Base-by-base conservation (phyloP, 2,797 vertebrate species). In the Hyperoplus lanceolatus region DNA sequence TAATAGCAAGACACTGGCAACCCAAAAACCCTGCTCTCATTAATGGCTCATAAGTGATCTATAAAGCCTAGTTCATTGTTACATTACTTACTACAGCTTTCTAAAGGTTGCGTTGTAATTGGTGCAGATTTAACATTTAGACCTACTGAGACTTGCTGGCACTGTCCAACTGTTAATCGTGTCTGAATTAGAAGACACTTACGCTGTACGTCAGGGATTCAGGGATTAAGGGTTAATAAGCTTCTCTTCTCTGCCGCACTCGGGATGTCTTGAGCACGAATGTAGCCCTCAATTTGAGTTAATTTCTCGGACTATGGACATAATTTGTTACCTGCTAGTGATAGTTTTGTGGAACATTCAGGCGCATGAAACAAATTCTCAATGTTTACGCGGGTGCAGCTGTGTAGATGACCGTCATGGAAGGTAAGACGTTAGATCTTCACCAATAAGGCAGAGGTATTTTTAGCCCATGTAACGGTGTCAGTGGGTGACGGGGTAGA, bases 331-430 rank as follows among this genome's bases (percentile, higher is more conserved):
- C 74, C 72, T 93, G 83, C 93, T 97, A 73, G 78, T 94, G 80
- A 85, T 96, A 89, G 83, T 93, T 87, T 83, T 97, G 75, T 73
- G 94, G 46, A 84, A 90, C 83, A 71, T 87, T 70, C 85, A 81
- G 73, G 77, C 67, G 50, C 72, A 82, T 13, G 68, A 68, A 43
- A 84, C 88, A 55, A 84, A 65, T 86, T 87, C 90, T 9, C 90
- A 88, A 76, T 98, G 97, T 93, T 90, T 96, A 77, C 88, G 67
- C 6, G 96, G 96, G 80, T 97, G 97, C 78, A 96, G 95, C 83
- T 98, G 97, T 83, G 93, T 96, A 64, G 94, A 96, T 70, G 96
- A 96, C 77, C 94, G 84, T 60, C 94, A 96, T 89, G 97, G 96
- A 81, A 97, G 98, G 97, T 99, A 96, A 97, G 95, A 85, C 18